A percentile compares a stretch with the other conserved stretches of the same genome.
Evolutionary conservation across 2,113 vertebrate genomes (phyloP).

Genomic region (Bos taurus): DNA sequence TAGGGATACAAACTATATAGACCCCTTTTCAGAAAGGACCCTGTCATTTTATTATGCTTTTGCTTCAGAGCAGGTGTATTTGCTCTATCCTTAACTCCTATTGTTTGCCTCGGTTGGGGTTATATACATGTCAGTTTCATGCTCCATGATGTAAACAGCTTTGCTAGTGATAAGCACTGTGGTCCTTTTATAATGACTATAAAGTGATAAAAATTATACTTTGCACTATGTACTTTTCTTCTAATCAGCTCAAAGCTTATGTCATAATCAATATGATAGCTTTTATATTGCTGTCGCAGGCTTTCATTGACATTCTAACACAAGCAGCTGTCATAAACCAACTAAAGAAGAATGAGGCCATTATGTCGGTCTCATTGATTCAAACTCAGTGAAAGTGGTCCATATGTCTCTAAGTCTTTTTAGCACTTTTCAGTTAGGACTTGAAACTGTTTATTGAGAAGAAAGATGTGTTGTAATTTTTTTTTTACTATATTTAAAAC

Average conservation of each 20-base stretch:
- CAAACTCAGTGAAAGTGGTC: conserved; percentile 61
- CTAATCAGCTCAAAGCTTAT: conserved; percentile 55
- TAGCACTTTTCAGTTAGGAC: conserved; percentile 43
- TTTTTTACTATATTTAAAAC: neutral
- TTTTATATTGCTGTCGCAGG: conserved; percentile 22
- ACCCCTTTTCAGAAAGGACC: neutral
- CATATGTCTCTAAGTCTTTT: conserved; percentile 28
- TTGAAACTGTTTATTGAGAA: conserved; percentile 12
- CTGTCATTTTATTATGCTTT: neutral
- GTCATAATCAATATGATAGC: conserved; percentile 39
- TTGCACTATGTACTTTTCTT: conserved; percentile 62
- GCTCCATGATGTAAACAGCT: conserved; percentile 29
- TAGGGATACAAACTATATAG: neutral
- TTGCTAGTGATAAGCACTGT: conserved; percentile 35
- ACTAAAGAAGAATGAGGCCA: conserved; percentile 57
- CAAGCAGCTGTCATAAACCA: conserved; percentile 58
- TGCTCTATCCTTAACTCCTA: neutral
- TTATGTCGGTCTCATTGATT: conserved; percentile 59
- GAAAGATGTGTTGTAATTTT: neutral
- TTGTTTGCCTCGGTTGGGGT: neutral
- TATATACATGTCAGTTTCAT: neutral
- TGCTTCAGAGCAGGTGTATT: conserved; percentile 34
- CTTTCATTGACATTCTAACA: conserved; percentile 58
- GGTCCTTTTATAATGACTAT: conserved; percentile 57
- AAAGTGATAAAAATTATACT: conserved; percentile 68